These are phyloP conservation scores for Podargus strigoides DNA, from an alignment of 2,797 vertebrate species.

Conservation along the genomic window DNA sequence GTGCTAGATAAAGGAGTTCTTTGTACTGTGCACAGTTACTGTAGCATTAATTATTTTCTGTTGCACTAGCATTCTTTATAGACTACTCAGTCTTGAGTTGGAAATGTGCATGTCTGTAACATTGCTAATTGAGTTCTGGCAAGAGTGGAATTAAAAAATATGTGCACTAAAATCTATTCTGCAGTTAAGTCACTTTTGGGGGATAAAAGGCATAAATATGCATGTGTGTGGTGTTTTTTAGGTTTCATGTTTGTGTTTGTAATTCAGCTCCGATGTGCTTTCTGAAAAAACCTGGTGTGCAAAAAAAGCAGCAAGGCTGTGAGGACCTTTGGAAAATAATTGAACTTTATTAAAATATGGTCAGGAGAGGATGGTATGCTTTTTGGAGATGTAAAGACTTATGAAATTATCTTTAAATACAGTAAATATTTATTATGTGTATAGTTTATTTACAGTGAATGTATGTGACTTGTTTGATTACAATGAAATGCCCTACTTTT, in stretches of 20 bases:
- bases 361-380: neutral
- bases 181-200: neutral
- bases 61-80: neutral
- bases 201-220: neutral
- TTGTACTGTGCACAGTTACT: neutral
- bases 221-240: neutral
- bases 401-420: neutral
- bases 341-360: neutral
- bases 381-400: neutral
- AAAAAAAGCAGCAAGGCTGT: neutral
- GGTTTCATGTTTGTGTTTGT: neutral
- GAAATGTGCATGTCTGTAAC: neutral
- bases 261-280: neutral
- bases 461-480: neutral
- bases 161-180: neutral
- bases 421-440: neutral
- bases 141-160: neutral
- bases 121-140: neutral
- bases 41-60: neutral
- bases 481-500: neutral
- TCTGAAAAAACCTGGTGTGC: neutral
- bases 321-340: neutral
- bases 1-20: neutral
- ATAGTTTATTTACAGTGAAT: neutral
- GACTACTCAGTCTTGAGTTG: neutral